Evolutionary conservation across 2,888 invertebrate genomes (phyloP).

Genomic region (Drosophila engyochracea): DNA sequence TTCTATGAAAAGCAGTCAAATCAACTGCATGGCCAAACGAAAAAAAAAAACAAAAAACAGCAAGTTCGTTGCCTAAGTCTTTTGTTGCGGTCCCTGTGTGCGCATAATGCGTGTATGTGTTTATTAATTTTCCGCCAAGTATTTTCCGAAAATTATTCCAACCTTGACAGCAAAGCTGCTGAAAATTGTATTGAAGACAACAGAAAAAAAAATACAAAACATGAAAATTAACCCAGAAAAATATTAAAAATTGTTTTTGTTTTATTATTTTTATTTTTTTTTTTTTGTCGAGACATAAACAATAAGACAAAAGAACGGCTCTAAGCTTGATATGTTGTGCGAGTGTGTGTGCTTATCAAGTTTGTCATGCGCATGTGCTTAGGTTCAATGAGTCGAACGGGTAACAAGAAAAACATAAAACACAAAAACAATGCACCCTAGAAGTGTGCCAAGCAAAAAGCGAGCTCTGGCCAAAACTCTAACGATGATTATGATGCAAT

Average conservation of each 20-base stretch:
- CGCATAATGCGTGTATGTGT: constrained; percentile 54
- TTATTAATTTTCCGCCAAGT: constrained; percentile 79
- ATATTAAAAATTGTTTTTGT: constrained; percentile 37
- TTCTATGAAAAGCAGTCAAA: constrained; percentile 47
- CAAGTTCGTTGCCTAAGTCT: constrained; percentile 66
- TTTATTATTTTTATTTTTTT: constrained; percentile 9
- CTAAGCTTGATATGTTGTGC: constrained; percentile 37
- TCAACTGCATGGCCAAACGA: constrained; percentile 32
- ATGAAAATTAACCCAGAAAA: constrained; percentile 66
- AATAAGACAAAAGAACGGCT: constrained; percentile 77
- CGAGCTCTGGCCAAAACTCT: constrained; percentile 16
- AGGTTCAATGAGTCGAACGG: constrained; percentile 77
- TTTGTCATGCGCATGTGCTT: constrained; percentile 75
- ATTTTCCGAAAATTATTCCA: constrained; percentile 82
- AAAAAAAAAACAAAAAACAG: constrained; percentile 14
- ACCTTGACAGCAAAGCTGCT: constrained; percentile 82
- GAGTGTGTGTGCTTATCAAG: constrained; percentile 50
- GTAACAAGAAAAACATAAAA: constrained; percentile 26
- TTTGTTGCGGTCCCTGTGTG: constrained; percentile 50
- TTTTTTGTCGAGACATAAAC: constrained; percentile 47
- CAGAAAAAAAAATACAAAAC: constrained; percentile 37
- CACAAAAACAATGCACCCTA: constrained; percentile 63
- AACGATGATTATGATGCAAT: constrained; percentile 52
- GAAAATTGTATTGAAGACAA: constrained; percentile 53
- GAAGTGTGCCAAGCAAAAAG: constrained; percentile 67